A percentile compares a stretch with the other conserved stretches of the same genome.
These are phyloP conservation scores for Rosalia funebris DNA, from an alignment of 2,888 invertebrate genomes.

Conservation along the genomic window DNA sequence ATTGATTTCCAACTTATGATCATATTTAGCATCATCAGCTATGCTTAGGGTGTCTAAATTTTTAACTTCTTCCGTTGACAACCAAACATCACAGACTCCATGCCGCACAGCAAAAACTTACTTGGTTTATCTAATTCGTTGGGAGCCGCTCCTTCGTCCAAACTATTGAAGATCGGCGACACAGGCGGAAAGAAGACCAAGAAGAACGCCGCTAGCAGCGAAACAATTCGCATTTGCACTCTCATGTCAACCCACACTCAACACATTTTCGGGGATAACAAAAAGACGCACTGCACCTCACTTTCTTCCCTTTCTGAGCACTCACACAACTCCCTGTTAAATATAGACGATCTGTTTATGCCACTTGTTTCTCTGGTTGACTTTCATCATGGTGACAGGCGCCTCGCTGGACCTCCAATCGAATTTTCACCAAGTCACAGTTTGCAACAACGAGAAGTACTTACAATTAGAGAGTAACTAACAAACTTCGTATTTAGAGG, in stretches of 20 bases:
- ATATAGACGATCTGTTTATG: conserved; percentile 10
- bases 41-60: too few species aligned
- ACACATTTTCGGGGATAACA: conserved; percentile 1
- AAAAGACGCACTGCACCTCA: conserved; percentile 7
- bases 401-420: too few species aligned
- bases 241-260: conserved; percentile 42
- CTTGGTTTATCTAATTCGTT: conserved; percentile 74
- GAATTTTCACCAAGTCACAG: too few species aligned
- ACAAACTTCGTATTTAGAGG: too few species aligned
- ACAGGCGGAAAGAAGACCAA: conserved; percentile 63
- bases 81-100: too few species aligned
- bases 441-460: too few species aligned
- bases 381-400: conserved; percentile 8
- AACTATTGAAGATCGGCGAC: conserved; percentile 63
- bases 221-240: conserved; percentile 57
- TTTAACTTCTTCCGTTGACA: too few species aligned
- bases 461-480: too few species aligned
- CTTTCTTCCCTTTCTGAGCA: not conserved
- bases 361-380: conserved; percentile 5
- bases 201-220: conserved; percentile 65
- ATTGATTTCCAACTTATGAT: too few species aligned
- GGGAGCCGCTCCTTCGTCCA: conserved; percentile 69
- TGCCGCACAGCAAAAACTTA: too few species aligned
- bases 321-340: conserved; percentile 6
- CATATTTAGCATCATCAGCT: too few species aligned